Base-by-base conservation (phyloP, 2,113 vertebrate genomes). In the Struthio camelus region DNA sequence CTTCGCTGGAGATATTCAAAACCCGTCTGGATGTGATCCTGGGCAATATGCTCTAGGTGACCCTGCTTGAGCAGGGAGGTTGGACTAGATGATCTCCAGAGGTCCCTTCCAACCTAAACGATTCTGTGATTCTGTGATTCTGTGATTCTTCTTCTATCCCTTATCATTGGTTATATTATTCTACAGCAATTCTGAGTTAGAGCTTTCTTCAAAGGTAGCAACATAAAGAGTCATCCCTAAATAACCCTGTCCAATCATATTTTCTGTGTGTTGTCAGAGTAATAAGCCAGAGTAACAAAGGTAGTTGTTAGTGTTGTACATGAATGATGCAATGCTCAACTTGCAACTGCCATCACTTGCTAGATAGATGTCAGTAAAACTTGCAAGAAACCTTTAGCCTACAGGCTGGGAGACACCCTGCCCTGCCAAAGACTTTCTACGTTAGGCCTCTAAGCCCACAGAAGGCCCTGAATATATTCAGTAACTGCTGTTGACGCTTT, bases 321-420 rank as follows among this genome's bases (percentile, higher is more conserved):
- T 75, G 16, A 85, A 70, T 75, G 24, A 94, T 69, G 44, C 36
- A 22, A 75, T 4, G 2, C 20, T 82, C 62, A 93, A 4, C 61
- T 95, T 96, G 71, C 69, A 94, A 81, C 36, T 82, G n/a, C 17
- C 11, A 34, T 42, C 40, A 40, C 28, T 92, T 91, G 64, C 16
- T 77, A 94, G 62, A 73, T 15, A 83, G 17, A 67, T 78, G 17
- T 82, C n/a, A 95, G 51, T 84, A 46, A 90, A 96, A 87, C 80
- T 80, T 70, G 34, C 42, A 79, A 78, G 56, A 59, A 19, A 59
- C 9, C 34, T 59, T 59, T 34, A 59, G 32, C 16, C 32, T 34
- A 34, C 32, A 59, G 18, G 56, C 16, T 59, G 56, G 30, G 56
- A 59, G 56, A 59, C 32, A 59, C 56, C 56, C 32, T 34, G 18